These are phyloP conservation scores for Julus scandinavius DNA, from an alignment of 2,888 invertebrate species.

Conservation along the genomic window DNA sequence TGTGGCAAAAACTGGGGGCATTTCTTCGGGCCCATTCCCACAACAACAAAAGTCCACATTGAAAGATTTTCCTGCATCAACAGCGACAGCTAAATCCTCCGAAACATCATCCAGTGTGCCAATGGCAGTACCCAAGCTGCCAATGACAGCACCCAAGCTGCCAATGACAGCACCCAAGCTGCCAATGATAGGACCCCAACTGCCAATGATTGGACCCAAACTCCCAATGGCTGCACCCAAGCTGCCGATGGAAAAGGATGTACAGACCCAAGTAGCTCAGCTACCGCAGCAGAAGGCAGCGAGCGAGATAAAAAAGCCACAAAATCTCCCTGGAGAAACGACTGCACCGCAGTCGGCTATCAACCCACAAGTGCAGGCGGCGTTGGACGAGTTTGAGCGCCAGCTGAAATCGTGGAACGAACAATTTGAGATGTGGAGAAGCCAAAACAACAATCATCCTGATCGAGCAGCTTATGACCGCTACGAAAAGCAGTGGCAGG, in stretches of 20 bases:
- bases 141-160: background rate
- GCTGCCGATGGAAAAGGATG: background rate
- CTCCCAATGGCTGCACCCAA: no score
- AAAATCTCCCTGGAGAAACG: background rate
- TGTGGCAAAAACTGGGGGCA: background rate
- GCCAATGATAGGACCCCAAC: background rate
- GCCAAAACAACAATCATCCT: slow-evolving; percentile 90
- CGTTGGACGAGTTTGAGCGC: slow-evolving; percentile 84
- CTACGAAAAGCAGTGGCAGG: slow-evolving; percentile 89
- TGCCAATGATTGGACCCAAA: no score
- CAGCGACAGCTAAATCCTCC: background rate
- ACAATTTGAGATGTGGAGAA: slow-evolving; percentile 91
- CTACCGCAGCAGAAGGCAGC: background rate
- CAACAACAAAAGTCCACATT: background rate
- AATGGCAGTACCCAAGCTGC: background rate
- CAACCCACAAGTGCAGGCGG: background rate
- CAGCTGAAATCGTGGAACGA: slow-evolving; percentile 93
- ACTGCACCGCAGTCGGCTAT: background rate
- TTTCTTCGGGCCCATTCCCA: background rate
- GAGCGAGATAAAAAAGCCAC: background rate
- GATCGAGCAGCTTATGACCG: slow-evolving; percentile 73
- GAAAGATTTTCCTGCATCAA: no score
- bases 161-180: background rate
- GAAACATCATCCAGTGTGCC: background rate
- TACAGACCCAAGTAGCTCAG: background rate